These are phyloP conservation scores for Dendrolimus houi DNA, from an alignment of 2,888 invertebrate species.

Conservation along the genomic window DNA sequence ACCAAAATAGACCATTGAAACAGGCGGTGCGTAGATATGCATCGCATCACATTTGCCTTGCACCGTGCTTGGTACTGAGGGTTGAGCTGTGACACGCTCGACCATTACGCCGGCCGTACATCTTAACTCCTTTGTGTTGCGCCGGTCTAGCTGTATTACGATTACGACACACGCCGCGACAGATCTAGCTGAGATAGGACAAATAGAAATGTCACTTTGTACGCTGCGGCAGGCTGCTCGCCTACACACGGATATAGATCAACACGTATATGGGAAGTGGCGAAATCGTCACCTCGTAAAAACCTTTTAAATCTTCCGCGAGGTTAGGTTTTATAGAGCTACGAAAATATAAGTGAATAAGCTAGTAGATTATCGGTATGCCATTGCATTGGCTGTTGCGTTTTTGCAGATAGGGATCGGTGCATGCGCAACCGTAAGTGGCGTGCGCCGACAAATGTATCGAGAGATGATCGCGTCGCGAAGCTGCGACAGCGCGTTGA, in stretches of 20 bases:
- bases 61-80: slow-evolving; percentile 37
- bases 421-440: slow-evolving; percentile 37
- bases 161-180: slow-evolving; percentile 67
- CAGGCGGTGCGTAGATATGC: slow-evolving; percentile 68
- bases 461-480: slow-evolving; percentile 60
- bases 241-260: slow-evolving; percentile 49
- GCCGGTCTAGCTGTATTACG: slow-evolving; percentile 64
- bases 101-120: slow-evolving; percentile 64
- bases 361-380: slow-evolving; percentile 58
- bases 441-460: slow-evolving; percentile 71
- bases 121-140: slow-evolving; percentile 68
- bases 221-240: slow-evolving; percentile 51
- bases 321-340: slow-evolving; percentile 18
- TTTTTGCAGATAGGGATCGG: slow-evolving; percentile 51
- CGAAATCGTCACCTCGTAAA: slow-evolving; percentile 43
- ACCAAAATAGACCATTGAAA: slow-evolving; percentile 72
- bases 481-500: slow-evolving; percentile 48
- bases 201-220: slow-evolving; percentile 73
- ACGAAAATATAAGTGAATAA: slow-evolving; percentile 28
- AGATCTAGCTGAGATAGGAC: slow-evolving; percentile 64
- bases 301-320: slow-evolving; percentile 29
- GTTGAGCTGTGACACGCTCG: slow-evolving; percentile 62
- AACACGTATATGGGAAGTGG: slow-evolving; percentile 45
- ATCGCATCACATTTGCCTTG: slow-evolving; percentile 50
- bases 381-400: slow-evolving; percentile 54